Conservation (phyloP, 2,113 vertebrate genomes). For the Limanda limanda region DNA sequence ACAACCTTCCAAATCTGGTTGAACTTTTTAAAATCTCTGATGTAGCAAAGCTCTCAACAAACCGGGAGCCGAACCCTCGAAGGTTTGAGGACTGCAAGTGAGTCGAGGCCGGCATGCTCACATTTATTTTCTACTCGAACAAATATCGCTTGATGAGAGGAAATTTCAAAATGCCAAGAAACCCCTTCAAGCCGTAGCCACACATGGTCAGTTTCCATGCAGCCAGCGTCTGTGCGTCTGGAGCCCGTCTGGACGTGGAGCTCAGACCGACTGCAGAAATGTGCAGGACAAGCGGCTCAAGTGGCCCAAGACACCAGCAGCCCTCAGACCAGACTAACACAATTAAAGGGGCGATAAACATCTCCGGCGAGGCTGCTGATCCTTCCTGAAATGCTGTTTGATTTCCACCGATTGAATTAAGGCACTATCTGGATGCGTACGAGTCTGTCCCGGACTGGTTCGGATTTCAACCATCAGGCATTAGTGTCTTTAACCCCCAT, state of each 20-base stretch:
- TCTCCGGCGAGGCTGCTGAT: conserved; percentile 72
- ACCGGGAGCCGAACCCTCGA: not conserved
- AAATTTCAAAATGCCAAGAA: conserved; percentile 2
- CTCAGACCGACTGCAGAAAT: conserved; percentile 36
- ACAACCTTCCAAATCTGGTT: not conserved
- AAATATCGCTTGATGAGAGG: not conserved
- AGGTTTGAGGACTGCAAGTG: not conserved
- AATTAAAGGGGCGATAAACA: conserved; percentile 78
- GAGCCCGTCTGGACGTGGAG: conserved; percentile 7
- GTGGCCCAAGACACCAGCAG: conserved; percentile 51
- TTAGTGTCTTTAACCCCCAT: conserved; percentile 39
- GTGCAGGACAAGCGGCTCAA: conserved; percentile 39
- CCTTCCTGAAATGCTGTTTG: conserved; percentile 70
- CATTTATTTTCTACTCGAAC: not conserved
- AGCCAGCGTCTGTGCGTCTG: not conserved
- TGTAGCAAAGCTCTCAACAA: not conserved
- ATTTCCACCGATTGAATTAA: conserved; percentile 77
- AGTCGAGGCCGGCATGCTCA: not conserved
- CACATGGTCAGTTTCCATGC: conserved; percentile 6
- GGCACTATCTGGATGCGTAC: conserved; percentile 65
- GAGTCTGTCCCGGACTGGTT: conserved; percentile 58
- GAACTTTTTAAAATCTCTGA: not conserved
- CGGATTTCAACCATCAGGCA: conserved; percentile 47
- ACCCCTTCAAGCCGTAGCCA: not conserved
- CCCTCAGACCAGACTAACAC: conserved; percentile 73